Evolutionary conservation across 2,888 invertebrate species (phyloP).

Genomic region (Theodoxus fluviatilis): DNA sequence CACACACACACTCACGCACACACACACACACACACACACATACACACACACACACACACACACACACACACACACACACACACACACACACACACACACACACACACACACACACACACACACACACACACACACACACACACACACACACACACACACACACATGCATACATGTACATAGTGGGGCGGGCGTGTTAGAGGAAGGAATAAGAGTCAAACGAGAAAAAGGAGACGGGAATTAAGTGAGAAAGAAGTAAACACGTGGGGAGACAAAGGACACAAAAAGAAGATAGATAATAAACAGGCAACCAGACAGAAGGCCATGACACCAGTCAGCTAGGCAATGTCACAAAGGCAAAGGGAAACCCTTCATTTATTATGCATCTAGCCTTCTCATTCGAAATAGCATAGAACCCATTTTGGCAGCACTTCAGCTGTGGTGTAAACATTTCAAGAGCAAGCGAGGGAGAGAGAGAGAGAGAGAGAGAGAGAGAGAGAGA

Average conservation of each 20-base stretch:
- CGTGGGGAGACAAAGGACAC: not conserved
- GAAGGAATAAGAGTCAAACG: not conserved
- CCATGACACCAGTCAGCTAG: too few species aligned
- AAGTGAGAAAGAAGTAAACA: conserved; percentile 9
- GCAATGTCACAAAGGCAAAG: too few species aligned
- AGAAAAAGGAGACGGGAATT: not conserved
- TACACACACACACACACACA: conserved; percentile 9
- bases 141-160: conserved; percentile 6
- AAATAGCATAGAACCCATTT: not conserved
- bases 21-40: conserved; percentile 21
- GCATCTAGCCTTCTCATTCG: not conserved
- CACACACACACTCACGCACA: conserved; percentile 2
- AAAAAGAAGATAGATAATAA: too few species aligned
- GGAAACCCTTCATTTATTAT: too few species aligned
- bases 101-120: conserved; percentile 14
- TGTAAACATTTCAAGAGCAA: not conserved
- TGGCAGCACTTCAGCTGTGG: not conserved
- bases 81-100: conserved; percentile 20
- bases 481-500: not conserved
- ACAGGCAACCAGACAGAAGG: too few species aligned
- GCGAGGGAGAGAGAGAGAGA: not conserved
- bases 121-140: conserved; percentile 20
- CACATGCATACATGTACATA: not conserved
- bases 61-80: conserved; percentile 9
- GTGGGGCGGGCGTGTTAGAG: not conserved